Conservation (phyloP, 2,797 vertebrate species). For the Myripristis murdjan region DNA sequence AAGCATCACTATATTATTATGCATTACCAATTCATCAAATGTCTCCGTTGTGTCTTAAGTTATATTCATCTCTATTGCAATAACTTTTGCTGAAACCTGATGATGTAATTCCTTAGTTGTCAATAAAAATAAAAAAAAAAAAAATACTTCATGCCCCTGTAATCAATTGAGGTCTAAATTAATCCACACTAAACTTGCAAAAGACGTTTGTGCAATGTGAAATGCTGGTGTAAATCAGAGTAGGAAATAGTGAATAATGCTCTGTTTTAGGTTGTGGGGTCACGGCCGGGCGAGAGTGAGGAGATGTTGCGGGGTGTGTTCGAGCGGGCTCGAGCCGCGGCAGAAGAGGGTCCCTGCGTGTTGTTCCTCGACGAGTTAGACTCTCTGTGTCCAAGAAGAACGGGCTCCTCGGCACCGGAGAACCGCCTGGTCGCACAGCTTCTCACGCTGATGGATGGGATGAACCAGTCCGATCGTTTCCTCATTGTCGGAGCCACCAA, state of each 20-base stretch:
- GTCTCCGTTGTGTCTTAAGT: too few relatives aligned
- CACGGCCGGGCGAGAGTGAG: constrained; percentile 95
- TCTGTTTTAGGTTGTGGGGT: constrained; percentile 84
- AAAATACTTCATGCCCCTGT: too few relatives aligned
- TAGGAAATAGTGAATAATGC: neutral
- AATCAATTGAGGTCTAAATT: too few relatives aligned
- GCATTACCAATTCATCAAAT: too few relatives aligned
- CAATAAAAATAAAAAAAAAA: too few relatives aligned
- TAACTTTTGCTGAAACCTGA: too few relatives aligned
- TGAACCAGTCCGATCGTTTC: constrained; percentile 81
- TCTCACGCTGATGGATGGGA: constrained; percentile 93
- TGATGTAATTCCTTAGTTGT: too few relatives aligned
- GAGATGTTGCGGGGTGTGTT: constrained; percentile 90
- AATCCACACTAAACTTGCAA: neutral
- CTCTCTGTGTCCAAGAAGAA: constrained; percentile 90
- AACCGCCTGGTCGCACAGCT: constrained; percentile 94
- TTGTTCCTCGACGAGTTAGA: constrained; percentile 97
- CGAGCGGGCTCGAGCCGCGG: constrained; percentile 83
- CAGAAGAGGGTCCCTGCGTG: constrained; percentile 87
- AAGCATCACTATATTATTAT: too few relatives aligned
- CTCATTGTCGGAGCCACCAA: constrained; percentile 92
- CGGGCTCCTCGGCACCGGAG: constrained; percentile 83
- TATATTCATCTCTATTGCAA: too few relatives aligned
- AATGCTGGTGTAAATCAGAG: neutral
- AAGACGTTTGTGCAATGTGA: neutral